A percentile compares a stretch with the other conserved stretches of the same genome.
Evolutionary conservation across 2,113 vertebrate genomes (phyloP).

Genomic region (Siniperca chuatsi): DNA sequence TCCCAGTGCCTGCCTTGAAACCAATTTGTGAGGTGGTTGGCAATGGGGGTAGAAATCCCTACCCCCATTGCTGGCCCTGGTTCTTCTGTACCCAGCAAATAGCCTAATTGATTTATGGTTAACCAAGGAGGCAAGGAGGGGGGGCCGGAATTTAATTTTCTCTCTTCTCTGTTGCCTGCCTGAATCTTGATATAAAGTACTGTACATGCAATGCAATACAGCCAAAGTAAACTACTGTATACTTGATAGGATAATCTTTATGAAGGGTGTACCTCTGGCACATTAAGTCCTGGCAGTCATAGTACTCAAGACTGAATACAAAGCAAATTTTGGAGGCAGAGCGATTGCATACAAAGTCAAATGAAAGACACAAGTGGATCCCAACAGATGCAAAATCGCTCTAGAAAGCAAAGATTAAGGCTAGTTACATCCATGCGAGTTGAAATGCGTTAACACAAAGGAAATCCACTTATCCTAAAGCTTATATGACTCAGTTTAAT

Average conservation of each 20-base stretch:
- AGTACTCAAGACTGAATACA: not conserved
- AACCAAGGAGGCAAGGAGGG: conserved; percentile 9
- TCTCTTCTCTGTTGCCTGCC: conserved; percentile 25
- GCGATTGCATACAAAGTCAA: not conserved
- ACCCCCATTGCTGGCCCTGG: conserved; percentile 36
- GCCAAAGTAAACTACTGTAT: not conserved
- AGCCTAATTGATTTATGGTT: conserved; percentile 70
- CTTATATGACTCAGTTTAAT: too few species aligned
- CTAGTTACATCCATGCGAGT: not conserved
- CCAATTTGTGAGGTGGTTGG: conserved; percentile 68
- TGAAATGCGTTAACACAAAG: too few species aligned
- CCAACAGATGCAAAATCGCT: not conserved
- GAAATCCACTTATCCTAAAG: too few species aligned
- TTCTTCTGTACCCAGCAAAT: conserved; percentile 44
- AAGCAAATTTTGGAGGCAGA: not conserved
- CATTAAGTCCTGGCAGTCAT: not conserved
- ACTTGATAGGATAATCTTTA: not conserved
- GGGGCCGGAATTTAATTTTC: conserved; percentile 13
- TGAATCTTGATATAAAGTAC: conserved; percentile 26
- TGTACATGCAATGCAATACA: not conserved
- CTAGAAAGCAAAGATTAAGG: too few species aligned
- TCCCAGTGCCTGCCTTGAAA: conserved; percentile 67
- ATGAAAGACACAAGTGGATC: not conserved
- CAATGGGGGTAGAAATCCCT: conserved; percentile 53
- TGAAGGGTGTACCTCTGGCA: not conserved